Evolutionary conservation across 2,888 invertebrate genomes (phyloP).

Genomic region (Parnassius apollo): DNA sequence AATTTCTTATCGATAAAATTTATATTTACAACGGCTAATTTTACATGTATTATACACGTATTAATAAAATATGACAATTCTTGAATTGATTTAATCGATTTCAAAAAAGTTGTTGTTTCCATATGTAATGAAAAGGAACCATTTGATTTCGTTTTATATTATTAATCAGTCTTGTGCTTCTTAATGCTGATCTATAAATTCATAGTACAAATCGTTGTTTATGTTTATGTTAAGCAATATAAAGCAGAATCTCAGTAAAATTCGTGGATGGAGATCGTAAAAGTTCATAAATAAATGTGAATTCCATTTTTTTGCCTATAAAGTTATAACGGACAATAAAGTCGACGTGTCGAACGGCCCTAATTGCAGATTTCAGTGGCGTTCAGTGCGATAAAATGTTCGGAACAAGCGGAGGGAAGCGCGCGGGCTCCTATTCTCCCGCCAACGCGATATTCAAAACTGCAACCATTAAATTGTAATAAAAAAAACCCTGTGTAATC

Average conservation of each 20-base stretch:
- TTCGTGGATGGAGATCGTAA: background rate
- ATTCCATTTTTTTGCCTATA: constrained; percentile 23
- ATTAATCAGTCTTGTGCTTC: no score
- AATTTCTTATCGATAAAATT: constrained; percentile 10
- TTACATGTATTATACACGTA: no score
- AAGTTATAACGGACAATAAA: constrained; percentile 26
- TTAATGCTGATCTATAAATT: no score
- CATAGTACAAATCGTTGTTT: no score
- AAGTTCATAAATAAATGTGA: constrained; percentile 7
- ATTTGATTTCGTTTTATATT: no score
- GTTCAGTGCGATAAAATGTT: constrained; percentile 29
- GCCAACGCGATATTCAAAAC: constrained; percentile 23
- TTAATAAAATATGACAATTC: no score
- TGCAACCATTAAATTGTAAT: constrained; percentile 4
- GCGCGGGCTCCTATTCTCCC: constrained; percentile 17
- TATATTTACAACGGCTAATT: background rate
- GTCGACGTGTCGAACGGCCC: constrained; percentile 25
- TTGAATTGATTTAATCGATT: no score
- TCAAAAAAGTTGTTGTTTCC: no score
- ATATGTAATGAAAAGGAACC: no score
- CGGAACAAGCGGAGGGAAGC: constrained; percentile 16
- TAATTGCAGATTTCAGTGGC: constrained; percentile 21
- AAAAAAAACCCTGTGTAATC: background rate
- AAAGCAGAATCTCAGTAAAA: background rate
- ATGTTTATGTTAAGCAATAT: background rate